phyloP scores from a whole-genome alignment of 2,113 vertebrate genomes.

The Heterocephalus glaber region DNA sequence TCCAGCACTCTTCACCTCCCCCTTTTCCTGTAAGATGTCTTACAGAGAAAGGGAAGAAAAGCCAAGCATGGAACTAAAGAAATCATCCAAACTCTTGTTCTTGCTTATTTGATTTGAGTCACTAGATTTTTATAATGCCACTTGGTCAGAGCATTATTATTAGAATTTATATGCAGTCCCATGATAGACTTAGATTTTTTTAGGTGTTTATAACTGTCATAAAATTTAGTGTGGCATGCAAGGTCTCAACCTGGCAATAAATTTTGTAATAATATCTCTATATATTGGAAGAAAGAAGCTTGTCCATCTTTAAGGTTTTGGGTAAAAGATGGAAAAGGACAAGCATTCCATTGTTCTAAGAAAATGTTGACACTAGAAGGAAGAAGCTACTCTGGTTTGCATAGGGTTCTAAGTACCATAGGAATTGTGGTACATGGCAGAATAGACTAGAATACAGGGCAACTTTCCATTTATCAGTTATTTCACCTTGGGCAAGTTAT shows the following conservation, averaged over 20 bases:
- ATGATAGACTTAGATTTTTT: constrained; percentile 64
- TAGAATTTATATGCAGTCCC: constrained; percentile 63
- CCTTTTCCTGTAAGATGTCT: neutral
- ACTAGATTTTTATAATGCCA: constrained; percentile 54
- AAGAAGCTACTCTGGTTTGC: constrained; percentile 28
- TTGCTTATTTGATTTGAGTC: constrained; percentile 40
- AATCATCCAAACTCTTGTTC: constrained; percentile 61
- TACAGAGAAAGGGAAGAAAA: constrained; percentile 24
- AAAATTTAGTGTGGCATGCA: constrained; percentile 76
- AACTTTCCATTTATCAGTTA: neutral
- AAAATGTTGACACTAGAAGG: neutral
- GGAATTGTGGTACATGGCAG: neutral
- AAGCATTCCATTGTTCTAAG: constrained; percentile 20
- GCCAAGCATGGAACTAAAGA: neutral
- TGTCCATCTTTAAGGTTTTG: constrained; percentile 64
- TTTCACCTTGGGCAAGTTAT: neutral
- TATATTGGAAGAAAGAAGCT: constrained; percentile 67
- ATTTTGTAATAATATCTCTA: constrained; percentile 76
- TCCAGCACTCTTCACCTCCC: neutral
- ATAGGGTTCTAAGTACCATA: neutral
- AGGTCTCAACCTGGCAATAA: constrained; percentile 75
- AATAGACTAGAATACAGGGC: neutral
- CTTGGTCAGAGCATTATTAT: constrained; percentile 73
- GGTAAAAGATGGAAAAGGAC: neutral
- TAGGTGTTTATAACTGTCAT: constrained; percentile 66